A percentile compares a stretch with the other conserved stretches of the same genome.
These are phyloP conservation scores for Platysteira castanea DNA, from an alignment of 2,113 vertebrate genomes.

Conservation along the genomic window DNA sequence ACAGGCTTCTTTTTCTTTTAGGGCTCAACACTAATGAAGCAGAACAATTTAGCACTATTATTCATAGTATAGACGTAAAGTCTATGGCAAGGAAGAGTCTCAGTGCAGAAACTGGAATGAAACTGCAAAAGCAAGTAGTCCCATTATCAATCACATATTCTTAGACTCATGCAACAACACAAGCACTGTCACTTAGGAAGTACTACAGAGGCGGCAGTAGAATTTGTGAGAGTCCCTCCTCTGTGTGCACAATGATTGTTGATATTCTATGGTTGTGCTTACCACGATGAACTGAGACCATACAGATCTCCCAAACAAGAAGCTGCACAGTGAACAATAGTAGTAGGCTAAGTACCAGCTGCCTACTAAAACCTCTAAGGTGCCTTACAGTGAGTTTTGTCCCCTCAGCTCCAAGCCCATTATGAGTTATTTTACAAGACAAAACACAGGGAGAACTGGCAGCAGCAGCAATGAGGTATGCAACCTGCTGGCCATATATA, in stretches of 20 bases:
- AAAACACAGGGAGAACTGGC: background rate
- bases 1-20: background rate
- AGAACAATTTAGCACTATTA: background rate
- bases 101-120: background rate
- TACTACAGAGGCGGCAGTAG: background rate
- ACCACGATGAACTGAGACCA: background rate
- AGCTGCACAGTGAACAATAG: background rate
- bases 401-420: background rate
- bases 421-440: background rate
- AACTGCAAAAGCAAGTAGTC: background rate
- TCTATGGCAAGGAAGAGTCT: background rate
- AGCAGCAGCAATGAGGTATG: background rate
- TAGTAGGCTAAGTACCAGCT: background rate
- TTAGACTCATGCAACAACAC: background rate
- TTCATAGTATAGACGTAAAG: background rate
- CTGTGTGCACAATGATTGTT: background rate
- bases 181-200: background rate
- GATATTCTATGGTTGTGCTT: background rate
- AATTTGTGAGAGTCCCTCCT: background rate
- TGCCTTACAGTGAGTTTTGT: background rate
- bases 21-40: background rate
- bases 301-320: background rate
- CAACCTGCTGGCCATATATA: background rate
- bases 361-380: background rate
- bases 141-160: accelerated